These are phyloP conservation scores for Marcusenius ussheri DNA, from an alignment of 2,113 vertebrate genomes.

Conservation along the genomic window DNA sequence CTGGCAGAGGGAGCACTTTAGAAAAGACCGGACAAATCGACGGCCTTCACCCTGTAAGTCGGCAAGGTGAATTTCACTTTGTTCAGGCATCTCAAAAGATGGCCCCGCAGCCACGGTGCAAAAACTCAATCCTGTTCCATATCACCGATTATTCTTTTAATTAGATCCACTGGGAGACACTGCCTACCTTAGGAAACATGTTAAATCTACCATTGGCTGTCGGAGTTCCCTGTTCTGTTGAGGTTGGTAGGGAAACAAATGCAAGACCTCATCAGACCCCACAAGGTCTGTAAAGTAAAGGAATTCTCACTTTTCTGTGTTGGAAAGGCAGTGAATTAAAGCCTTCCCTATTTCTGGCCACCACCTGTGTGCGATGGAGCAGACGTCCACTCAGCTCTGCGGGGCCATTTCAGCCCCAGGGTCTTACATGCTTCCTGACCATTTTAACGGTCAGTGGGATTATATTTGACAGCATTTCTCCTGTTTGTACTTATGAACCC, in stretches of 20 bases:
- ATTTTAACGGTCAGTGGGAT: neutral
- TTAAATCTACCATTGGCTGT: neutral
- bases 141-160: neutral
- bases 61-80: neutral
- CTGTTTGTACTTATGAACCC: neutral
- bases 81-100: neutral
- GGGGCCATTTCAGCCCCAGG: neutral
- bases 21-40: neutral
- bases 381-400: neutral
- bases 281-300: neutral
- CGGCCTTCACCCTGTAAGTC: neutral
- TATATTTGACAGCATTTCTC: neutral
- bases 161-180: neutral
- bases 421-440: neutral
- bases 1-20: neutral
- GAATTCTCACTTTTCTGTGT: neutral
- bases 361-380: neutral
- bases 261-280: neutral
- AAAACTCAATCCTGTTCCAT: neutral
- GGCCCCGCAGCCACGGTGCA: neutral
- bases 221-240: neutral
- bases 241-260: neutral
- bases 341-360: neutral
- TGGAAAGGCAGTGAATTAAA: neutral
- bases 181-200: neutral